Percentiles rank a stretch among this genome's conserved stretches.
These are phyloP conservation scores for Herminia tarsipennalis DNA, from an alignment of 2,888 invertebrate genomes.

Conservation along the genomic window DNA sequence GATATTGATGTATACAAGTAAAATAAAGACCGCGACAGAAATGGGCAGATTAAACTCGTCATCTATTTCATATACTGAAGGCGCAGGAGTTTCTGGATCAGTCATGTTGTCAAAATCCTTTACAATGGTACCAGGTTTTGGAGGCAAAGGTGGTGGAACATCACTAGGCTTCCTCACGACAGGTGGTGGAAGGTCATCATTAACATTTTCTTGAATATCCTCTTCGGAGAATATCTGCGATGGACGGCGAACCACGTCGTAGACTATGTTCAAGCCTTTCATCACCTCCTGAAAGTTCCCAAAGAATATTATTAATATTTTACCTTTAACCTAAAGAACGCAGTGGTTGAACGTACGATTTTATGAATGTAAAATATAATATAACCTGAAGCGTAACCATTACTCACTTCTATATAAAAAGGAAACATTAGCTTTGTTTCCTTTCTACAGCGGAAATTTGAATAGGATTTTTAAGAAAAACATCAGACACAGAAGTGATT, in stretches of 20 bases:
- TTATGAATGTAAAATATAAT: slow-evolving; percentile 49
- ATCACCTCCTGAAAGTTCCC: slow-evolving; percentile 89
- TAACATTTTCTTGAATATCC: slow-evolving; percentile 59
- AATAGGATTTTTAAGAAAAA: slow-evolving; percentile 49
- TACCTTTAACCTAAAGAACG: slow-evolving; percentile 38
- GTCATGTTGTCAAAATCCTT: slow-evolving; percentile 73
- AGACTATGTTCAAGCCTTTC: slow-evolving; percentile 93
- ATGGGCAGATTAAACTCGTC: slow-evolving; percentile 98
- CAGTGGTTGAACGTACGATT: slow-evolving; percentile 22
- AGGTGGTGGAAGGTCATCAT: slow-evolving; percentile 51
- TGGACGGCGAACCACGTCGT: slow-evolving; percentile 91
- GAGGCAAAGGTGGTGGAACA: slow-evolving; percentile 75
- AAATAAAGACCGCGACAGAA: slow-evolving; percentile 93
- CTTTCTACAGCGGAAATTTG: slow-evolving; percentile 44
- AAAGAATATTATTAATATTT: slow-evolving; percentile 14
- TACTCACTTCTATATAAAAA: slow-evolving; percentile 57
- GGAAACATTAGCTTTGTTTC: slow-evolving; percentile 54
- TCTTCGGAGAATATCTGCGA: slow-evolving; percentile 87
- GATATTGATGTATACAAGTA: slow-evolving; percentile 93
- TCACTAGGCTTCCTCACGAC: slow-evolving; percentile 69
- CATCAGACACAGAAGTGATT: slow-evolving; percentile 22
- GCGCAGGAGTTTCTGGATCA: slow-evolving; percentile 91
- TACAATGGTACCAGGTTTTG: slow-evolving; percentile 64
- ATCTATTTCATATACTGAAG: slow-evolving; percentile 92
- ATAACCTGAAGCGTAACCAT: slow-evolving; percentile 56